These are phyloP conservation scores for Sula dactylatra DNA, from an alignment of 2,113 vertebrate genomes.

Conservation along the genomic window DNA sequence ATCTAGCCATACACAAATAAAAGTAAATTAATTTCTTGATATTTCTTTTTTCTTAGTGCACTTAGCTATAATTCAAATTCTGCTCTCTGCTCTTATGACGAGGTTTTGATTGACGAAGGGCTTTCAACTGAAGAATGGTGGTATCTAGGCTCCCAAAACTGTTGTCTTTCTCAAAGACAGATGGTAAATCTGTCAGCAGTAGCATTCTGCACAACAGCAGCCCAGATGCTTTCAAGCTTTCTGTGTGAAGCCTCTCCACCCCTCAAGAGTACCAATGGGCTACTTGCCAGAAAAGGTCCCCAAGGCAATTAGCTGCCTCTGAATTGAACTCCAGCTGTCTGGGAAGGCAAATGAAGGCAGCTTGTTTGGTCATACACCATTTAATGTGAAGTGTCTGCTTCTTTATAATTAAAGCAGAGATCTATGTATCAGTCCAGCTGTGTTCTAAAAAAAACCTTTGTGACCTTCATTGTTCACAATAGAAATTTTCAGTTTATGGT, in stretches of 20 bases:
- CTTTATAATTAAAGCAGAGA: conserved; percentile 74
- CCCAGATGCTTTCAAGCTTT: conserved; percentile 76
- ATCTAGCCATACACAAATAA: background rate
- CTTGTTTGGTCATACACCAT: conserved; percentile 75
- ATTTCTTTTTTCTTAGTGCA: conserved; percentile 1
- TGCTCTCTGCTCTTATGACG: conserved; percentile 18
- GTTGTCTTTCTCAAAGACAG: conserved; percentile 73
- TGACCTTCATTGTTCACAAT: background rate
- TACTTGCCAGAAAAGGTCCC: conserved; percentile 69
- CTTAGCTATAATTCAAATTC: background rate
- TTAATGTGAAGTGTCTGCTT: conserved; percentile 73
- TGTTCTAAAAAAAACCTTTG: background rate
- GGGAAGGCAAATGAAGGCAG: conserved; percentile 70
- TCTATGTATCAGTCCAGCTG: conserved; percentile 10
- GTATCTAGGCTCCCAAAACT: conserved; percentile 54
- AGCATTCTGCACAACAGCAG: conserved; percentile 65
- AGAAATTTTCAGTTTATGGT: background rate
- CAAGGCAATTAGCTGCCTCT: conserved; percentile 72
- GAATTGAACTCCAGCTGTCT: conserved; percentile 79
- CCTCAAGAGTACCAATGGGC: conserved; percentile 54
- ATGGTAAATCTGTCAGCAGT: conserved; percentile 78
- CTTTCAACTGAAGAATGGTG: conserved; percentile 13
- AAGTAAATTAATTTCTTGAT: background rate
- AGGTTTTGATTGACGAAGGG: conserved; percentile 47
- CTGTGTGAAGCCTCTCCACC: conserved; percentile 61